Conservation (phyloP, 2,113 vertebrate genomes). For the Platysteira castanea region DNA sequence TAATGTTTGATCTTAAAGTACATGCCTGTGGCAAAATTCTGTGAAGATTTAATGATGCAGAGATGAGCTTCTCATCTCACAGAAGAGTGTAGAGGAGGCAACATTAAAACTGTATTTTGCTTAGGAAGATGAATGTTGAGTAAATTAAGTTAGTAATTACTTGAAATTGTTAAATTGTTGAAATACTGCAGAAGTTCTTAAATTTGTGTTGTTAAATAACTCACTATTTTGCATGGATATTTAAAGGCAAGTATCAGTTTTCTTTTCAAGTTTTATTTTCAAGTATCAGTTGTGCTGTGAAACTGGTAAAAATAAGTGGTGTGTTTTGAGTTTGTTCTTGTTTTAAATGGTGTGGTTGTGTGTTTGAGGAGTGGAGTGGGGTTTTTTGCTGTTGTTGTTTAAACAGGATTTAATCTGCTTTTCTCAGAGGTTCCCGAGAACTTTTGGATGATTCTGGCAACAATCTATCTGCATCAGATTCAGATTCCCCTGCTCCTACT, state of each 20-base stretch:
- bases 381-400: not conserved
- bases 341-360: not conserved
- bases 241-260: not conserved
- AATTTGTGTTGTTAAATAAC: not conserved
- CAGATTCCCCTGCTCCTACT: slow-evolving; percentile 85
- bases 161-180: not conserved
- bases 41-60: not conserved
- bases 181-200: not conserved
- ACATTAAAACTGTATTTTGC: not conserved
- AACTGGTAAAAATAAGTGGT: not conserved
- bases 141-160: not conserved
- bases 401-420: not conserved
- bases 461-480: slow-evolving; percentile 85
- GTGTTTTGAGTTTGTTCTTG: not conserved
- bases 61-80: not conserved
- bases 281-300: not conserved
- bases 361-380: not conserved
- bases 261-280: not conserved
- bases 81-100: not conserved
- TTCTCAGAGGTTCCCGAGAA: slow-evolving; percentile 83
- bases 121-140: not conserved
- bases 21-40: not conserved
- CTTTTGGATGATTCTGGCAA: slow-evolving; percentile 84
- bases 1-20: not conserved
- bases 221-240: not conserved